phyloP scores from a whole-genome alignment of 2,888 invertebrate species.

The Pristionchus arcanus region DNA sequence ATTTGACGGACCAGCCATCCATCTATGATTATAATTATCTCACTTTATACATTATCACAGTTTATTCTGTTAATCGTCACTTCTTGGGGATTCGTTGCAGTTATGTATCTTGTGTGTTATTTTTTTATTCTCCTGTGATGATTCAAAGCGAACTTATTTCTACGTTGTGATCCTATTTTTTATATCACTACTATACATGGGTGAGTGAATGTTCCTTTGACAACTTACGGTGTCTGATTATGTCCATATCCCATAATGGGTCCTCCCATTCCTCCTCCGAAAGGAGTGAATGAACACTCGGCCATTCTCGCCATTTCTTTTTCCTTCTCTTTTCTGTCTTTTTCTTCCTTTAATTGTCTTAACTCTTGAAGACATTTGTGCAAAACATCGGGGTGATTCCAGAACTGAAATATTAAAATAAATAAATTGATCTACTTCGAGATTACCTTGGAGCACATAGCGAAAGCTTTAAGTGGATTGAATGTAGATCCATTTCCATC shows the following conservation, averaged over 20 bases:
- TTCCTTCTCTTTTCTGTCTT: slow-evolving; percentile 57
- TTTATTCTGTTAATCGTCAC: no score
- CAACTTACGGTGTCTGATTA: neutral
- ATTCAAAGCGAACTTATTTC: no score
- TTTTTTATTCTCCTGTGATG: no score
- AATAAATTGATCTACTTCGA: neutral
- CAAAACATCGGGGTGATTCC: slow-evolving; percentile 82
- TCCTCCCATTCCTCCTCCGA: neutral
- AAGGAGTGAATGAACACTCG: neutral
- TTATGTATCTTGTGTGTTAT: no score
- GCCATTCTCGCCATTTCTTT: slow-evolving; percentile 43
- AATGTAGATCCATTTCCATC: slow-evolving; percentile 80
- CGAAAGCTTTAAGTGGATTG: slow-evolving; percentile 97
- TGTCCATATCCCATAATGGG: neutral
- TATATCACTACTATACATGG: no score
- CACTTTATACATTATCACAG: no score
- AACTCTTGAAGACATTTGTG: slow-evolving; percentile 63
- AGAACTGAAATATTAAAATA: slow-evolving; percentile 79
- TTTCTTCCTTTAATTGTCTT: slow-evolving; percentile 55
- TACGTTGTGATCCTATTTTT: neutral
- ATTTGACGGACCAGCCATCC: neutral
- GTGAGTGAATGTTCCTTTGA: neutral
- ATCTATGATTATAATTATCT: neutral
- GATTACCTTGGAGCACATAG: slow-evolving; percentile 92
- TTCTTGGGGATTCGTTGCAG: no score